Base-by-base conservation (phyloP, 2,113 vertebrate species). In the Pangasianodon gigas region DNA sequence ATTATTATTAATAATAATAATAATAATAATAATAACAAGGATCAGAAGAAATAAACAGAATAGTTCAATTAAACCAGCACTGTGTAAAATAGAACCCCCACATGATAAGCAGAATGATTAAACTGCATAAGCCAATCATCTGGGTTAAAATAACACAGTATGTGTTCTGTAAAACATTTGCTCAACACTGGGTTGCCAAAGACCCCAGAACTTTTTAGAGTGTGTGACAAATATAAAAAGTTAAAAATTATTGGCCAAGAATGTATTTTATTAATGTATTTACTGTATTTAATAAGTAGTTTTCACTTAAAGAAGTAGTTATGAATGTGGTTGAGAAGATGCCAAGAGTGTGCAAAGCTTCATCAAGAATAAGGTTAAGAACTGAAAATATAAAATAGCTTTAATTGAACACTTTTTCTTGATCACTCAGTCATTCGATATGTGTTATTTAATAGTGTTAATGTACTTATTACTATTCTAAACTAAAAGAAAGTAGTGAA, bases 211-310 rank as follows among this genome's bases (percentile, higher is more conserved):
- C 52, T 11, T 83, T 52, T 81, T 8, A 81, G 14, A 54, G 29
- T 7, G 29, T 54, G 79, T 32, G 29, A 54, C 26, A 21, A 60
- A 44, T 60, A 84, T 44, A 13, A 44, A 14, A 26, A 41, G 21
- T 60, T 44, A 37, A 60, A 52, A 84, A 84, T 44, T 0, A 26
- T 2, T 44, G 16, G 2, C 8, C 5, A 7, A 7, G 0, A 37
- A 58, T 58, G n/a, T 84, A 62, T 62, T 44, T 84, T 62, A 44
- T 83, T 58, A 44, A 60, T 62, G 37, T 29, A 62, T 84, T 84
- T 46, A 26, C 37, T 62, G 5, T 26, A 54, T 32, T 37, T 60
- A 29, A 44, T 26, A 44, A 84, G 0, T 62, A 46, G 11, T 26
- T 29, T 84, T 26, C 18, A 62, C 24, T 44, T 60, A 24, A 52